Base-by-base conservation (phyloP, 2,888 invertebrate species). In the Brachynemurus nebulosus region DNA sequence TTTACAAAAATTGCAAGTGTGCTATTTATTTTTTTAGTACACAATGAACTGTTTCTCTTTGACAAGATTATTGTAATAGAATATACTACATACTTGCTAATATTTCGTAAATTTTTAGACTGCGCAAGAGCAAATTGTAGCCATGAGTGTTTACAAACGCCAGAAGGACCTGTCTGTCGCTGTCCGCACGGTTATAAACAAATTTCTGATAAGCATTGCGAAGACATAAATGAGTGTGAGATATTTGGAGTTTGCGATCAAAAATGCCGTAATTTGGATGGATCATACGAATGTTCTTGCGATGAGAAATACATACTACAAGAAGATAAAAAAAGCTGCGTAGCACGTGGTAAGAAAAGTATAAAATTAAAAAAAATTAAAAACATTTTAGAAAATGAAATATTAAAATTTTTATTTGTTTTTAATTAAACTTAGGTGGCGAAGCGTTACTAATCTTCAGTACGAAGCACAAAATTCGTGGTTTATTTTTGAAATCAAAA, bases 361-460 rank as follows among this genome's bases (percentile, higher is more conserved):
- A 23, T n/a, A 25, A 16, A 41, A 44, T 42, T 19, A 45, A 46
- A 45, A 40, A 33, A 34, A 14, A 51, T 48, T 50, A 51, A 46
- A 45, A 33, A 33, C 11, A 40, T 40, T 8, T 16, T 38, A 17
- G 7, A 20, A 36, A 21, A 42, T 37, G 25, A 18, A 12, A 23
- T 34, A 39, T 20, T 20, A 23, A 33, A 18, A 19, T 18, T 33
- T 11, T 30, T 50, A 19, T 25, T 27, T 43, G 27, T 44, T 38
- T 17, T 18, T 45, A n/a, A 46, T 27, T 44, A 41, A 45, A 52
- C 56, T 12, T 52, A 76, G 78, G 67, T 18, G 74, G 76, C 0
- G 81, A 84, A 55, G 77, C 78, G 0, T 57, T 78, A 45, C 59
- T 89, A 50, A 64, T 86, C 43, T 86, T 80, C 59, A 77, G 78